A percentile compares a stretch with the other conserved stretches of the same genome.
These are phyloP conservation scores for Oncorhynchus masou DNA, from an alignment of 2,113 vertebrate genomes.

Conservation along the genomic window DNA sequence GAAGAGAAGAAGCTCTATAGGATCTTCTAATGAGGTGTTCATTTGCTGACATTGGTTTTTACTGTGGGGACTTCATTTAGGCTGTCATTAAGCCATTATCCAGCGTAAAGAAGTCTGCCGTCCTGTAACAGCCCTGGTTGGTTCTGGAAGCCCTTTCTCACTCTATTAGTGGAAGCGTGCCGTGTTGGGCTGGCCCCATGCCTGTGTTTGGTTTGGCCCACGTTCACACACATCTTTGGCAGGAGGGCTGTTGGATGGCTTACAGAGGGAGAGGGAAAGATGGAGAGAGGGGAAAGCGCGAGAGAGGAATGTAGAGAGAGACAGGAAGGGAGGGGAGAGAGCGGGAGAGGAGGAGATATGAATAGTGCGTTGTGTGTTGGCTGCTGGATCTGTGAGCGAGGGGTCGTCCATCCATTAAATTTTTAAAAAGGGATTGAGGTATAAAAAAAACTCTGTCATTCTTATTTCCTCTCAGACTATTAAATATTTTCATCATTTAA, in stretches of 20 bases:
- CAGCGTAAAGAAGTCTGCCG: conserved; percentile 56
- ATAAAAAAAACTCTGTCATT: background rate
- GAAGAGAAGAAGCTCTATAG: conserved; percentile 26
- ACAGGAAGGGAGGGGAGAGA: conserved; percentile 38
- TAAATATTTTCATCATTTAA: background rate
- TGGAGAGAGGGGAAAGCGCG: conserved; percentile 63
- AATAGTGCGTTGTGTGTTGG: conserved; percentile 76
- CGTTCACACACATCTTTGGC: conserved; percentile 80
- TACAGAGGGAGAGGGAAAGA: conserved; percentile 72
- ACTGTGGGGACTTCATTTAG: conserved; percentile 63
- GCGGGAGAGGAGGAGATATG: conserved; percentile 64
- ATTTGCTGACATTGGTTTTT: conserved; percentile 61
- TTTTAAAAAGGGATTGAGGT: background rate
- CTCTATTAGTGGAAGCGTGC: conserved; percentile 89
- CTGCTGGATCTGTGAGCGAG: conserved; percentile 70
- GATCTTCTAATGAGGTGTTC: conserved; percentile 60
- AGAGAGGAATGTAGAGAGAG: conserved; percentile 66
- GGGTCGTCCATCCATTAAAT: background rate
- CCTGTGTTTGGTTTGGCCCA: conserved; percentile 93
- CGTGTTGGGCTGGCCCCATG: conserved; percentile 83
- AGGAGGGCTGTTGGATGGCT: conserved; percentile 77
- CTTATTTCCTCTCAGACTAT: too few species aligned
- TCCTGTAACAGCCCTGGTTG: conserved; percentile 56
- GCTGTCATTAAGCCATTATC: conserved; percentile 68
- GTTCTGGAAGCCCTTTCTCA: conserved; percentile 73